Base-by-base conservation (phyloP, 1,140 invertebrate genomes). In the Philotrypesis tridentata region DNA sequence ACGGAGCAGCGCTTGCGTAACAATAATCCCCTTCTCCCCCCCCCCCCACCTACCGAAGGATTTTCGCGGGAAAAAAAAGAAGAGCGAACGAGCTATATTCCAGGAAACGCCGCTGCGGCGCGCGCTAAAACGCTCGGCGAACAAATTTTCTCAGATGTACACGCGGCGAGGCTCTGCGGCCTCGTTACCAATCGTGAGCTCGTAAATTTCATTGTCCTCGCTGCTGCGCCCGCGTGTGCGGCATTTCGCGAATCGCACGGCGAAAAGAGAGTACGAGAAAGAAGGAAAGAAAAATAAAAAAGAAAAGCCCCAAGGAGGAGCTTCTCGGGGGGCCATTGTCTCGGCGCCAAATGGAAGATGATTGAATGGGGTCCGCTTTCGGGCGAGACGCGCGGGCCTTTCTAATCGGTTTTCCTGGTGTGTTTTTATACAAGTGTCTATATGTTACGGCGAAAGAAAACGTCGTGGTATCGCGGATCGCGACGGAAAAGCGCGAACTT, bases 191-290 rank as follows among this genome's bases (percentile, higher is more conserved):
- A 55, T 81, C 80, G 80, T 76, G 80, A 81, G 80, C 37, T 81
- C 80, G 73, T 81, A 81, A 81, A 81, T 81, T 81, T 81, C 80
- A 65, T 80, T 80, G 80, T 81, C 80, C 72, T 76, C 63, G 63
- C 72, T 21, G n/a, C n/a, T n/a, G n/a, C n/a, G n/a, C n/a, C n/a
- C n/a, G n/a, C n/a, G 29, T 37, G 71, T 37, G 60, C 14, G 73
- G 80, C 63, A 81, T 75, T 60, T 74, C 61, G 55, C 61, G 60
- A 80, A 63, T 72, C 14, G 78, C 43, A n/a, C 29, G 27, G 27
- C 27, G 31, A 73, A 77, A 77, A 79, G 71, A 23, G 25, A 14
- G 60, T 65, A 25, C 68, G 55, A 17, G 73, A 75, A 1, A 37
- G 73, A 80, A 80, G 72, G 40, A 71, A 70, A 23, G 14, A 23